A percentile compares a stretch with the other conserved stretches of the same genome.
These are phyloP conservation scores for Protosalanx chinensis DNA, from an alignment of 2,797 vertebrate species.

Conservation along the genomic window DNA sequence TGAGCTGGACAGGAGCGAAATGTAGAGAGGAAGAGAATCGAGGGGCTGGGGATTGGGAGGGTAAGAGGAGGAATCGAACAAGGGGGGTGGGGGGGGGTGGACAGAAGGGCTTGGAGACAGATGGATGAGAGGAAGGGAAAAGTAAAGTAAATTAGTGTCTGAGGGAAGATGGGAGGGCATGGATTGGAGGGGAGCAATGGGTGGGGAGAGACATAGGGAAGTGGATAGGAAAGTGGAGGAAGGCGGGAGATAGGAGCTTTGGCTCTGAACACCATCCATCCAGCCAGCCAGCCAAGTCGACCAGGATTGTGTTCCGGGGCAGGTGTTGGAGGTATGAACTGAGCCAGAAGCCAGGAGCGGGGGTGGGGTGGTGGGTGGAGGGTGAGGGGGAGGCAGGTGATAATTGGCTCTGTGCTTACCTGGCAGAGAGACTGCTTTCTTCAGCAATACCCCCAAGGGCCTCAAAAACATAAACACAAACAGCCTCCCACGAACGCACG, in stretches of 20 bases:
- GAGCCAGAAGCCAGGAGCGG: background rate
- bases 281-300: background rate
- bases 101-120: background rate
- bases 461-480: background rate
- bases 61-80: background rate
- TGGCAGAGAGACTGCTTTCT: constrained; percentile 66
- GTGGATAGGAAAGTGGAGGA: constrained; percentile 24
- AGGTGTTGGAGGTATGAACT: background rate
- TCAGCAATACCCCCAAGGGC: constrained; percentile 30
- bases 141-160: background rate
- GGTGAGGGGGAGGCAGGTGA: constrained; percentile 64
- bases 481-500: constrained; percentile 32
- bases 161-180: background rate
- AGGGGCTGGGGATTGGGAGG: background rate
- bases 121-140: background rate
- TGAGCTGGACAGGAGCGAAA: background rate
- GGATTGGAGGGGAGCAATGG: background rate
- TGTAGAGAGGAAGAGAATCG: background rate
- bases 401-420: constrained; percentile 78
- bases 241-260: constrained; percentile 24
- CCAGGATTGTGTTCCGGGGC: constrained; percentile 12
- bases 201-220: background rate
- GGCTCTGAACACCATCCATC: constrained; percentile 19
- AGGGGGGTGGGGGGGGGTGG: background rate
- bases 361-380: constrained; percentile 3